Percentiles rank a stretch among this genome's conserved stretches.
Conservation (phyloP, 2,797 vertebrate genomes). For the Rhincodon typus region DNA sequence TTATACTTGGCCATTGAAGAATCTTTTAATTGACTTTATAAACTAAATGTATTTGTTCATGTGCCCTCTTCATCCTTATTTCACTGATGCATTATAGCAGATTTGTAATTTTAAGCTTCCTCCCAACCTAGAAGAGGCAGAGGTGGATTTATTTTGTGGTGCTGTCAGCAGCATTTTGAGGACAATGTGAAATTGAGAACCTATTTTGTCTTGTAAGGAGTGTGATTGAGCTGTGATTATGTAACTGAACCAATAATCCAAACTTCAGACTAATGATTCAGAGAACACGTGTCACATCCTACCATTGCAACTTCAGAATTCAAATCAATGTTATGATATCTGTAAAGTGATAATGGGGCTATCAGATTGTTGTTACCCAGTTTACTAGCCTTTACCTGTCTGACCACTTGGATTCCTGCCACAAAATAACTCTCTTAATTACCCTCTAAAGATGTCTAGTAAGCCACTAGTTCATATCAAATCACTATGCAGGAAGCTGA, state of each 20-base stretch:
- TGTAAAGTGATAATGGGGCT: background rate
- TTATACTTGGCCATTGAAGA: background rate
- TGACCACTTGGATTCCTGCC: background rate
- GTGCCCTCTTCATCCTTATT: background rate
- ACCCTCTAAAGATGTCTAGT: background rate
- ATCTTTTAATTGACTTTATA: background rate
- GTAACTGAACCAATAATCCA: background rate
- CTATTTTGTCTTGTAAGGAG: background rate
- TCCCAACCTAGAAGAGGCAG: background rate
- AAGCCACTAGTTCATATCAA: background rate
- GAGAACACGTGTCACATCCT: background rate
- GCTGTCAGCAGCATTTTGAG: background rate
- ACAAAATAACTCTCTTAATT: background rate
- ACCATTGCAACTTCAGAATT: background rate
- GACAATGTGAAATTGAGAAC: background rate
- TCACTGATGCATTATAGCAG: background rate
- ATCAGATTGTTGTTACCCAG: background rate
- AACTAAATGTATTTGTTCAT: background rate
- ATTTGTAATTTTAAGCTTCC: background rate
- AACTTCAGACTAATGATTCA: background rate
- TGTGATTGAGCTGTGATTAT: background rate
- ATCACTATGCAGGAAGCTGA: background rate
- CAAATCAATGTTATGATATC: background rate
- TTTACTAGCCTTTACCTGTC: background rate
- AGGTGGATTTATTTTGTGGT: background rate